Evolutionary conservation across 2,888 invertebrate genomes (phyloP), one percentile per base, ranked within the genome.

Genomic region (Leptinotarsa rubiginosa): DNA sequence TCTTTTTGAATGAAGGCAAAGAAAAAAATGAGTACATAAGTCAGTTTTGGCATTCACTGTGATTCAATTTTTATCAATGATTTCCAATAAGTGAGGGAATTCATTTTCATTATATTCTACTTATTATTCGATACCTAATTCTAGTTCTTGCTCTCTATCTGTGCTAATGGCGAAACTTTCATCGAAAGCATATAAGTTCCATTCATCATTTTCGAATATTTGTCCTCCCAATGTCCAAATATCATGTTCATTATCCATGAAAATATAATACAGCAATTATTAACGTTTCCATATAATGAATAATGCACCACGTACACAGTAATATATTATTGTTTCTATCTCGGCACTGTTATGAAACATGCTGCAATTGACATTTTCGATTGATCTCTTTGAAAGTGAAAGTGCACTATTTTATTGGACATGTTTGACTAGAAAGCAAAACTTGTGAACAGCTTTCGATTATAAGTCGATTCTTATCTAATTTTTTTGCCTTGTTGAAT

Each of bases 331-430:
- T 75, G 74, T 78, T 69, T 75, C 73, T 69, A 69, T 78, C 75
- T 74, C 75, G 69, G 72, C 20, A 56, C 47, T 76, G 75, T 81
- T 78, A 78, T 75, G 79, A 79, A 79, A 79, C 78, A 56, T 73
- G 65, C 62, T 78, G 74, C 79, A 77, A 79, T 78, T 80, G 81
- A 79, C 79, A 81, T 81, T 81, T 81, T 80, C 75, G 77, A 79
- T 78, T 77, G 78, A 80, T 81, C 77, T 76, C 79, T 67, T 72
- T 75, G 75, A 76, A 79, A 80, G 81, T 80, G 81, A 81, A 81
- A 81, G 81, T 80, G 78, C 77, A 78, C 80, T 76, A 75, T 76
- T 80, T 82, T 79, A 80, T 81, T 79, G 78, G 72, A 74, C 77
- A 76, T 78, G 79, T 79, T 79, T 76, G 73, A 79, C 78, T 81